A percentile compares a stretch with the other conserved stretches of the same genome.
phyloP scores from a whole-genome alignment of 2,888 invertebrate species.

The Piscicola geometra region DNA sequence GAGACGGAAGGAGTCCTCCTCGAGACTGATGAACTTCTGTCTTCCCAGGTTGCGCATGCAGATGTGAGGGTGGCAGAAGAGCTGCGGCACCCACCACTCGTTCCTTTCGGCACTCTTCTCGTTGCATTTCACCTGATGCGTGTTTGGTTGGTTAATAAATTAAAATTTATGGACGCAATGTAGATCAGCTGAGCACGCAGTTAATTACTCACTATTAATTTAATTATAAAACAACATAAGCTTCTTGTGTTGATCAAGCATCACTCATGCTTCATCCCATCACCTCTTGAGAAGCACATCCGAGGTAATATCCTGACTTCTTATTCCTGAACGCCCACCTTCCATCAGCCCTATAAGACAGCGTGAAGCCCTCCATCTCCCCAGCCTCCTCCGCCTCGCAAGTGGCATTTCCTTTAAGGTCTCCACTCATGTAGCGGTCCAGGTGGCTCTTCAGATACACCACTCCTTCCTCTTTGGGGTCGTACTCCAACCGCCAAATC shows the following conservation, averaged over 20 bases:
- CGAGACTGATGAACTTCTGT: conserved; percentile 83
- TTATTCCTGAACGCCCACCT: conserved; percentile 69
- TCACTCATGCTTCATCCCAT: background rate
- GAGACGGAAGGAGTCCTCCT: conserved; percentile 59
- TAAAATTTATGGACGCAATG: no score
- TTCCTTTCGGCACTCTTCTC: conserved; percentile 78
- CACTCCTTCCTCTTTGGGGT: conserved; percentile 57
- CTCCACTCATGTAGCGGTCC: conserved; percentile 79
- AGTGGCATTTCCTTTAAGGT: conserved; percentile 90
- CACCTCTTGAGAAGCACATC: conserved; percentile 74
- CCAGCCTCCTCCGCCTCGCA: conserved; percentile 73
- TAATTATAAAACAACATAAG: no score
- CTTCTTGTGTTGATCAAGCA: no score
- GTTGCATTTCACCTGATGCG: conserved; percentile 72
- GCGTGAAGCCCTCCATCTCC: conserved; percentile 74
- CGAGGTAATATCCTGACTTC: conserved; percentile 83
- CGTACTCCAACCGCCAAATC: conserved; percentile 79
- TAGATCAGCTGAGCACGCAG: no score
- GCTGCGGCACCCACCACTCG: conserved; percentile 87
- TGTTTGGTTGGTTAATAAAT: no score
- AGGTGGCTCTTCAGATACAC: conserved; percentile 82
- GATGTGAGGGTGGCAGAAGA: conserved; percentile 89
- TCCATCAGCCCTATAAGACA: conserved; percentile 62
- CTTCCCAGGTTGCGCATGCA: conserved; percentile 85
- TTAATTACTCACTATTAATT: no score